Percentiles rank a stretch among this genome's conserved stretches.
phyloP scores from a whole-genome alignment of 2,888 invertebrate genomes.

The Mimas tiliae region DNA sequence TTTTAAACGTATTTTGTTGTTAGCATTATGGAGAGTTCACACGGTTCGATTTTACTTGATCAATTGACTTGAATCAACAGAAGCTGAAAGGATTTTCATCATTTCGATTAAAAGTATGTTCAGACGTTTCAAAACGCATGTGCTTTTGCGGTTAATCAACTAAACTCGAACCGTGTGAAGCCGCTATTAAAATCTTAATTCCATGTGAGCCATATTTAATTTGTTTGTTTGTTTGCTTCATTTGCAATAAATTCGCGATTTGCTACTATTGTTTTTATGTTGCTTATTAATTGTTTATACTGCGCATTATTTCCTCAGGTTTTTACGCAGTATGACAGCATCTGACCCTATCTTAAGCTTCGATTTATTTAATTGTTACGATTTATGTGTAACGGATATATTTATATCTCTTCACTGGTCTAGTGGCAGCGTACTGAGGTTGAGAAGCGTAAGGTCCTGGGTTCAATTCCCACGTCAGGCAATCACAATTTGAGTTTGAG shows the following conservation, averaged over 20 bases:
- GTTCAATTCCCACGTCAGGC: too few species aligned
- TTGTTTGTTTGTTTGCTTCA: constrained; percentile 18
- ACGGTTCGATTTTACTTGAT: too few species aligned
- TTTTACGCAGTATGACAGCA: constrained; percentile 5
- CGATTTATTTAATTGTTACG: constrained; percentile 9
- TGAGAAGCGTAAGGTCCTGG: too few species aligned
- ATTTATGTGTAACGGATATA: constrained; percentile 1
- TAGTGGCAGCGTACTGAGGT: neutral
- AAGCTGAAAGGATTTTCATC: too few species aligned
- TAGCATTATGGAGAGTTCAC: neutral
- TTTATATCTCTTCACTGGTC: neutral
- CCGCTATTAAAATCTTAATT: constrained; percentile 2
- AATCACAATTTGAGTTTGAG: too few species aligned
- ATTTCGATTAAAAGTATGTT: too few species aligned
- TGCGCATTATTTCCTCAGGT: constrained; percentile 9
- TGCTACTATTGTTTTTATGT: constrained; percentile 3
- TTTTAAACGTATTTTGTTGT: constrained; percentile 2
- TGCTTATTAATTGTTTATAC: constrained; percentile 15
- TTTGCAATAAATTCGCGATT: constrained; percentile 18
- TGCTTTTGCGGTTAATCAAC: too few species aligned
- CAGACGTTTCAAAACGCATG: too few species aligned
- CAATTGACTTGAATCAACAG: too few species aligned
- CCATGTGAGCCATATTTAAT: constrained; percentile 20
- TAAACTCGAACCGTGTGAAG: too few species aligned
- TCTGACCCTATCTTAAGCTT: neutral